Evolutionary conservation across 2,888 invertebrate genomes (phyloP).

Genomic region (Chaetogeoica ovagalla): DNA sequence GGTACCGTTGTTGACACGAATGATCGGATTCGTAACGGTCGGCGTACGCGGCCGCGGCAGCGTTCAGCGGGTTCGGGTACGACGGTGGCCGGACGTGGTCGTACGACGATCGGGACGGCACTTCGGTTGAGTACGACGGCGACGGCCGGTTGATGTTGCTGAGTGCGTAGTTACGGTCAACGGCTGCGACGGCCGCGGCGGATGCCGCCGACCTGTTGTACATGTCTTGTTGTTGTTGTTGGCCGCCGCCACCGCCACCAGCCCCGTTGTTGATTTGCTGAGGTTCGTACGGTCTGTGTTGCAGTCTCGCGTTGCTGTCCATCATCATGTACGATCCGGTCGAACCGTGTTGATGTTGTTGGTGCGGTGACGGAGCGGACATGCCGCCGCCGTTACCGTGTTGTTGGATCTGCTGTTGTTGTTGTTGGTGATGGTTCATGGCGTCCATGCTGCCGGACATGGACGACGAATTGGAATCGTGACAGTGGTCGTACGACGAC

Average conservation of each 20-base stretch:
- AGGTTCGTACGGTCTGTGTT: conserved; percentile 62
- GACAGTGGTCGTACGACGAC: conserved; percentile 61
- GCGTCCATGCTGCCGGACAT: conserved; percentile 70
- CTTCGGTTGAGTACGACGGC: conserved; percentile 66
- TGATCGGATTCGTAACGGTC: conserved; percentile 66
- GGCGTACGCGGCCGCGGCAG: conserved; percentile 60
- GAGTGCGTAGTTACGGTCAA: conserved; percentile 60
- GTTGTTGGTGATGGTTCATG: conserved; percentile 62
- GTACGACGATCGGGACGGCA: conserved; percentile 59
- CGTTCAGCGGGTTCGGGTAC: conserved; percentile 40
- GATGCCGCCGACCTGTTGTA: conserved; percentile 20
- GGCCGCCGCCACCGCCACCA: conserved; percentile 62
- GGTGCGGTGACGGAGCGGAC: conserved; percentile 31
- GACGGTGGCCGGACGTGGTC: conserved; percentile 65
- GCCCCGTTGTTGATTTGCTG: conserved; percentile 65
- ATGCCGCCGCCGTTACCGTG: conserved; percentile 33
- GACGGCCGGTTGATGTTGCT: conserved; percentile 64
- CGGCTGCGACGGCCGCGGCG: conserved; percentile 1
- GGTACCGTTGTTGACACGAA: conserved; percentile 59
- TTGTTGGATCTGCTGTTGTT: conserved; percentile 57
- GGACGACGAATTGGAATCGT: conserved; percentile 73
- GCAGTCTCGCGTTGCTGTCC: conserved; percentile 37
- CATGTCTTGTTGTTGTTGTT: conserved; percentile 58
- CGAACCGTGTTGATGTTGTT: conserved; percentile 58
- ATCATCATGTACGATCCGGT: conserved; percentile 62